phyloP scores from a whole-genome alignment of 2,888 invertebrate genomes.

The Euphydryas editha region DNA sequence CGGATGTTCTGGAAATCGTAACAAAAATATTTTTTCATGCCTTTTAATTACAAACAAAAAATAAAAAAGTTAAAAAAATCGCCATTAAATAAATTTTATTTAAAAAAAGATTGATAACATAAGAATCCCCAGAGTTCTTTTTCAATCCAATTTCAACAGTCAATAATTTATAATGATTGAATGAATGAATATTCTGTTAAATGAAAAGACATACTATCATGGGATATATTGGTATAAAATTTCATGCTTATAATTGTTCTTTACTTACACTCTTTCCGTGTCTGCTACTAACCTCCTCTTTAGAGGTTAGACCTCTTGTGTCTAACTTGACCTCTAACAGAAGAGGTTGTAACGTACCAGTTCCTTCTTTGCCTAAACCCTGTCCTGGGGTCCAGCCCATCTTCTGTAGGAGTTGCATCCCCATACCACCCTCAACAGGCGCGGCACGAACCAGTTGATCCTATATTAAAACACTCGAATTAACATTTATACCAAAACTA shows the following conservation, averaged over 20 bases:
- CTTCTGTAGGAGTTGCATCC: conserved; percentile 97
- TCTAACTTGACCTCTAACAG: conserved; percentile 97
- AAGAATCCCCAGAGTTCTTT: no score
- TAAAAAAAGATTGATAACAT: no score
- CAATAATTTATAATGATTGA: no score
- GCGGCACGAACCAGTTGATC: conserved; percentile 96
- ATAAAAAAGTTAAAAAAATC: no score
- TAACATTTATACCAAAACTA: conserved; percentile 12
- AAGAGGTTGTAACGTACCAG: conserved; percentile 94
- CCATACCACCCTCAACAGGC: conserved; percentile 97
- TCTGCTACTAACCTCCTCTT: conserved; percentile 85
- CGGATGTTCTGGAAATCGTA: no score
- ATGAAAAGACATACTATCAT: no score
- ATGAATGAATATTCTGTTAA: no score
- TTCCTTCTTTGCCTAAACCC: conserved; percentile 97
- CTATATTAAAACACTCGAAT: conserved; percentile 72
- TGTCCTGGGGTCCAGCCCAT: conserved; percentile 99
- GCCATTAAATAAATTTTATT: no score
- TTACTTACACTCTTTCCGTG: conserved; percentile 64
- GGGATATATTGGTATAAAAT: background rate
- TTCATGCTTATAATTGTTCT: conserved; percentile 25
- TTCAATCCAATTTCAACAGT: no score
- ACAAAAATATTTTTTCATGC: no score
- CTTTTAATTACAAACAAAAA: no score
- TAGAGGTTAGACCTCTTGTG: conserved; percentile 93